Conservation (phyloP, 2,888 invertebrate genomes). For the Eilema sororculum region DNA sequence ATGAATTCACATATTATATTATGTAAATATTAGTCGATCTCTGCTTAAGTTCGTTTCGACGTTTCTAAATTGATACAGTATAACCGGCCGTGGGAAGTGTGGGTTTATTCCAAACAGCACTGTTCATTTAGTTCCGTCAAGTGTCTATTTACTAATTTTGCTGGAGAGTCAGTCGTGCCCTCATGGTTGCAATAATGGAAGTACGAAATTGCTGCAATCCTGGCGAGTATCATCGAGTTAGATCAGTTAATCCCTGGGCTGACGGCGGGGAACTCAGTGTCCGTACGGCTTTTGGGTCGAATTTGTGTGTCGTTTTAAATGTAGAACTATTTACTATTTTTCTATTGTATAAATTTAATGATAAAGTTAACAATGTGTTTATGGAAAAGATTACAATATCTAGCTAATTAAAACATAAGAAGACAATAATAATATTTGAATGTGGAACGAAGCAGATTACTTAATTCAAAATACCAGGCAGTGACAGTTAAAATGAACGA, state of each 20-base stretch:
- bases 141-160: conserved; percentile 75
- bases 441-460: background rate
- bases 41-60: background rate
- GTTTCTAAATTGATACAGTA: conserved; percentile 14
- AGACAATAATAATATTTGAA: background rate
- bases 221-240: conserved; percentile 75
- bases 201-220: conserved; percentile 82
- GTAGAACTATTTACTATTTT: background rate
- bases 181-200: conserved; percentile 74
- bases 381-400: background rate
- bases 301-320: conserved; percentile 50
- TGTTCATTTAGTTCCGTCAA: conserved; percentile 56
- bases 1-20: background rate
- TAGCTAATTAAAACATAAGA: background rate
- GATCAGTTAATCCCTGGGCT: conserved; percentile 70
- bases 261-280: conserved; percentile 58
- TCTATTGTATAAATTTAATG: too few relatives aligned
- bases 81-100: conserved; percentile 1
- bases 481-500: conserved; percentile 18
- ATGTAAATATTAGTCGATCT: background rate
- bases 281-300: conserved; percentile 61
- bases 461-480: conserved; percentile 7
- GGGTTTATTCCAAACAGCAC: conserved; percentile 20
- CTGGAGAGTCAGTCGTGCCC: conserved; percentile 77
- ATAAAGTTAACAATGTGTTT: background rate